Evolutionary conservation across 1,140 invertebrate species (phyloP).

Genomic region (Drosophila varians): DNA sequence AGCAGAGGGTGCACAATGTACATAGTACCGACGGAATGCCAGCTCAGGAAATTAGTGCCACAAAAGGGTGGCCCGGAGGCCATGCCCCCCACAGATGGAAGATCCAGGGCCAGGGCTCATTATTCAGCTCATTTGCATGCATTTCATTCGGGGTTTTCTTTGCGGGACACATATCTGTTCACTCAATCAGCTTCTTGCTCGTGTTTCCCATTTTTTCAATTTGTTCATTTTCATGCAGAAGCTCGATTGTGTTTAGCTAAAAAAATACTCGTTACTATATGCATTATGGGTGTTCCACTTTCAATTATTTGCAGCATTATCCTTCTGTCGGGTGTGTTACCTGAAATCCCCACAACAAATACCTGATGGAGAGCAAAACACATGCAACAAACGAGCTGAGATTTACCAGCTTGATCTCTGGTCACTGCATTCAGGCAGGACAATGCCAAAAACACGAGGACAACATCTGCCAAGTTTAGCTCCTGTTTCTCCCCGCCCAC

Average conservation of each 20-base stretch:
- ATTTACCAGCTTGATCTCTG: conserved; percentile 51
- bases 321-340: conserved; percentile 27
- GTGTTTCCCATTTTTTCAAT: conserved; percentile 15
- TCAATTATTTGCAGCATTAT: conserved; percentile 21
- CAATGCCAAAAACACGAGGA: conserved; percentile 33
- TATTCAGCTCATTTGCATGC: conserved; percentile 80
- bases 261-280: not conserved
- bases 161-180: conserved; percentile 40
- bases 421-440: conserved; percentile 28
- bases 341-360: conserved; percentile 33
- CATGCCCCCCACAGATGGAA: conserved; percentile 1
- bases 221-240: too few relatives aligned
- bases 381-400: conserved; percentile 23
- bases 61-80: conserved; percentile 46
- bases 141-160: conserved; percentile 44
- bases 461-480: conserved; percentile 31
- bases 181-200: conserved; percentile 11
- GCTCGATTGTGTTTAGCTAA: too few relatives aligned
- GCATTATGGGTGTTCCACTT: conserved; percentile 12
- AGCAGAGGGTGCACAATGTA: conserved; percentile 13
- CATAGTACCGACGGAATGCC: conserved; percentile 1
- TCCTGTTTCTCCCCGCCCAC: not conserved
- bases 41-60: conserved; percentile 68
- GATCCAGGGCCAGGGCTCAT: conserved; percentile 47
- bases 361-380: conserved; percentile 32